A percentile compares a stretch with the other conserved stretches of the same genome.
Evolutionary conservation across 1,140 invertebrate genomes (phyloP).

Genomic region (Neotoxoptera formosana): DNA sequence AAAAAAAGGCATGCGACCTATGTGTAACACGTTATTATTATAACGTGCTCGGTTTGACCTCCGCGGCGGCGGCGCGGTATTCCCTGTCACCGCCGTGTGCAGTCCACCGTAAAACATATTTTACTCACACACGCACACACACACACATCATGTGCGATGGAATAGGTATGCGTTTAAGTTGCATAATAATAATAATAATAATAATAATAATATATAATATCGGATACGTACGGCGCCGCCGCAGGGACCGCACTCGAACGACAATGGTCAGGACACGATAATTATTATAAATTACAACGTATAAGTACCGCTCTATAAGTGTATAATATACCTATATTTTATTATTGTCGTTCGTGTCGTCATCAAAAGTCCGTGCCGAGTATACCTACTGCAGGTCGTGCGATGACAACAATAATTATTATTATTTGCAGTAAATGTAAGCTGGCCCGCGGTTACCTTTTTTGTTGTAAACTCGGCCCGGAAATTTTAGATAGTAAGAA

Average conservation of each 20-base stretch:
- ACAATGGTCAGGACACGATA: not conserved
- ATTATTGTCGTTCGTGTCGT: not conserved
- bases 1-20: not conserved
- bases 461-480: too few relatives aligned
- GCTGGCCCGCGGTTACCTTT: too few relatives aligned
- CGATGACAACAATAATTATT: not conserved
- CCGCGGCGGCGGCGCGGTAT: too few relatives aligned
- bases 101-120: conserved; percentile 24
- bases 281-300: not conserved
- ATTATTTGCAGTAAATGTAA: too few relatives aligned
- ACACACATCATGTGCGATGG: not conserved
- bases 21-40: not conserved
- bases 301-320: not conserved
- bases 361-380: not conserved
- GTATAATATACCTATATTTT: too few relatives aligned
- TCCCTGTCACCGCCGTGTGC: not conserved
- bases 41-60: not conserved
- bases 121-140: not conserved
- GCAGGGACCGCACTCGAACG: not conserved
- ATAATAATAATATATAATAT: too few relatives aligned
- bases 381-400: not conserved
- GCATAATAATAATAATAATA: too few relatives aligned
- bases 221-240: too few relatives aligned
- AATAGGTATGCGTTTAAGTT: not conserved
- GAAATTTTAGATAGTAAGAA: too few relatives aligned